Evolutionary conservation across 2,888 invertebrate genomes (phyloP), one percentile per base, ranked within the genome.

Genomic region (Pogonocherus hispidulus): DNA sequence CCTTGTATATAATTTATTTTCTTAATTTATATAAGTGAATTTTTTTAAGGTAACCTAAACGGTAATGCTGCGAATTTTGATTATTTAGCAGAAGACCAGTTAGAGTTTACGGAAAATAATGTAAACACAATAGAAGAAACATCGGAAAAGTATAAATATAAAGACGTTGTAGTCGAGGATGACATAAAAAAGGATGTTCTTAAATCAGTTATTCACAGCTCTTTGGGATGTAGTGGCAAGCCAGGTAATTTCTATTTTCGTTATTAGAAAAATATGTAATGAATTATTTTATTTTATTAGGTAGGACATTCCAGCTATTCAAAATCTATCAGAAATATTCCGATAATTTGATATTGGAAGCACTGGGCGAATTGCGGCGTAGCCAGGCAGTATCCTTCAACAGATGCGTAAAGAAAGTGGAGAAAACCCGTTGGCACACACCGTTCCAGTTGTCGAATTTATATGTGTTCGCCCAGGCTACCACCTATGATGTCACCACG

Each of bases 241-340:
- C 47, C 70, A 41, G 69, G 76, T 77, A 69, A 49, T 27, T 27
- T 27, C n/a, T n/a, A n/a, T 27, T 8, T 8, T 27, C 27, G 27
- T 27, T 27, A 8, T 27, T 27, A 27, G 27, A 5, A 5, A 27
- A 27, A 27, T 27, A 8, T 27, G 8, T 8, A 27, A 8, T 27
- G 8, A 27, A 27, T 5, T n/a, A n/a, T n/a, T n/a, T n/a, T n/a
- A 27, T 8, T 54, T 0, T 67, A 63, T 87, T 89, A 0, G 88
- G 89, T 0, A 90, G 90, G 83, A 88, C 90, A 0, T 88, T 90
- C 75, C 92, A 92, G 72, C 86, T 94, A 69, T 92, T 91, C 76
- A 89, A 90, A 78, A 88, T 93, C 14, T 93, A 93, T 78, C 91
- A 91, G 75, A 90, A 90, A 72, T 94, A 91, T 82, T 89, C 92